Base-by-base conservation (phyloP, 2,888 invertebrate species). In the Thelaira solivaga region DNA sequence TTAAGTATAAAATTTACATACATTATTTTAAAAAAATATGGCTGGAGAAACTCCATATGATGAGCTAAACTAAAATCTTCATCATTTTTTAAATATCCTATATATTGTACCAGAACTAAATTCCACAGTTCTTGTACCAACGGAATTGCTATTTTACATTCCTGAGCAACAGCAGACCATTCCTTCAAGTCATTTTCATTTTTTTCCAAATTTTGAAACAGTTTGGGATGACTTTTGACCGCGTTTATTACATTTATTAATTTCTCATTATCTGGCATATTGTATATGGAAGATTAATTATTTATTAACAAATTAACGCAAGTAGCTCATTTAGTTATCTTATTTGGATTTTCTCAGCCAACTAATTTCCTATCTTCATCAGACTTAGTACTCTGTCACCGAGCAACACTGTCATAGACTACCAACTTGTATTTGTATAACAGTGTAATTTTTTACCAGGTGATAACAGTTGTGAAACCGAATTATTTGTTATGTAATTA, bases 11-110 rank as follows among this genome's bases (percentile, higher is more conserved):
- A 16, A 5, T 6, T 26, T 18, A 67, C 75, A 57, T 73, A 81
- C 78, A 62, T 76, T 4, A 53, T 64, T 6, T 62, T 29, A 36
- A 82, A 68, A 11, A 82, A 61, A 49, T 76, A 43, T 16, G 74
- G 77, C 29, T 82, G 82, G 18, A 82, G 55, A 45, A 82, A 82
- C 51, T 80, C 69, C 82, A 82, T 81, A 59, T 79, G 65, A 2
- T 62, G 53, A 5, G 82, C 80, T 20, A 80, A 68, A 0, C 53
- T 22, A n/a, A 81, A 81, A 6, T 47, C 36, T 18, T 71, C 43
- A 22, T 75, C 80, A 24, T 39, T 49, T 6, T 57, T 62, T 31
- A 82, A 67, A 64, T 73, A 82, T 2, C 76, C 73, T 4, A 81
- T 34, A 65, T 82, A 82, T 29, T 78, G 75, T 5, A 59, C 16